A percentile compares a stretch with the other conserved stretches of the same genome.
Conservation (phyloP, 2,113 vertebrate species). For the Amphiprion ocellaris region DNA sequence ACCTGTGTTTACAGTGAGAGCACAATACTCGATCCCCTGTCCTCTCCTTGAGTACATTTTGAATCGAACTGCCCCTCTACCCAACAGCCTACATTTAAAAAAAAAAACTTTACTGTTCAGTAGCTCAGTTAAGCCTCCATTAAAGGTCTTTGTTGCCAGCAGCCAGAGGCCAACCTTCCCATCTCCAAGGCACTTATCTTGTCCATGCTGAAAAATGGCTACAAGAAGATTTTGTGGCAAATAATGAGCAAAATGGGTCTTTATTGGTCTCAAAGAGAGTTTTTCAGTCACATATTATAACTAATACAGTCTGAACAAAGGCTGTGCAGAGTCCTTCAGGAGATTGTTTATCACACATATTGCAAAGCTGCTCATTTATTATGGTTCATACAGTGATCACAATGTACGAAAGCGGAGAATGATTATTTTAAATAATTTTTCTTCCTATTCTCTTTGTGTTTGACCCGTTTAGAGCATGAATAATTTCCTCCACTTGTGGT, state of each 20-base stretch:
- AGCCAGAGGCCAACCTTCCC: conserved; percentile 42
- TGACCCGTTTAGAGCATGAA: conserved; percentile 14
- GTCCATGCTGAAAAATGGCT: conserved; percentile 24
- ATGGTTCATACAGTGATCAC: conserved; percentile 15
- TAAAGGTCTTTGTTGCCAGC: conserved; percentile 44
- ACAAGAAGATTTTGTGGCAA: conserved; percentile 34
- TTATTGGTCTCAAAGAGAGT: conserved; percentile 37
- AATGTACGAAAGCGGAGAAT: conserved; percentile 5
- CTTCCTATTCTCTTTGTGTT: conserved; percentile 1
- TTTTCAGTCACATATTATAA: conserved; percentile 18
- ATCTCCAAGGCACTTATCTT: conserved; percentile 31
- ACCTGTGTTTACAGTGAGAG: conserved; percentile 58
- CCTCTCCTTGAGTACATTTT: conserved; percentile 22
- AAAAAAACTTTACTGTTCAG: conserved; percentile 17
- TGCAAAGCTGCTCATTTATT: conserved; percentile 27
- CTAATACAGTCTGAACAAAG: conserved; percentile 42
- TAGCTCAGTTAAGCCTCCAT: not conserved
- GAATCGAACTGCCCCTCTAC: conserved; percentile 25
- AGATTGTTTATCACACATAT: conserved; percentile 39
- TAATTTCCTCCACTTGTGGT: conserved; percentile 23
- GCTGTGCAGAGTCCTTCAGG: conserved; percentile 19
- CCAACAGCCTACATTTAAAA: conserved; percentile 4
- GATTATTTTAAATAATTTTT: conserved; percentile 6
- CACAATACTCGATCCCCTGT: conserved; percentile 10
- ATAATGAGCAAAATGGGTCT: conserved; percentile 20